Percentiles rank a stretch among this genome's conserved stretches.
Conservation (phyloP, 2,888 invertebrate genomes). For the Cryptus viduatorius region DNA sequence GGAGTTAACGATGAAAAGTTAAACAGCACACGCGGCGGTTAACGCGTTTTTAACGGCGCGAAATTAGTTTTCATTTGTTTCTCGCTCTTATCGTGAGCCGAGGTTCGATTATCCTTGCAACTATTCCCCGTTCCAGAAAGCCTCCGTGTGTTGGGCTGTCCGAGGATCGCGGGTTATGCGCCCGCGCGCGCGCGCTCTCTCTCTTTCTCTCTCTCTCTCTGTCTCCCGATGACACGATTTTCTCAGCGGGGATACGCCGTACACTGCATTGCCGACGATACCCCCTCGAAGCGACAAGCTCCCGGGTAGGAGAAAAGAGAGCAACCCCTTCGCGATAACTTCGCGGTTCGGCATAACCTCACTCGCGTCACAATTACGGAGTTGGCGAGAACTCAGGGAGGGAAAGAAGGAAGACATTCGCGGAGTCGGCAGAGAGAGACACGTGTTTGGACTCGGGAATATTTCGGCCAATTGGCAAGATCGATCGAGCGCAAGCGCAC, state of each 20-base stretch:
- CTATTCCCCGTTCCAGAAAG: conserved; percentile 56
- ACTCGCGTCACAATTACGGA: not conserved
- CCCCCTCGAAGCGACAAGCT: conserved; percentile 13
- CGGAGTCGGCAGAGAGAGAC: conserved; percentile 17
- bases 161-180: conserved; percentile 34
- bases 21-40: too few species aligned
- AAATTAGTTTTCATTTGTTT: too few species aligned
- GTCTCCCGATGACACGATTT: conserved; percentile 62
- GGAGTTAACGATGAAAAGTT: too few species aligned
- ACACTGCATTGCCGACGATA: conserved; percentile 72
- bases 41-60: too few species aligned
- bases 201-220: conserved; percentile 28
- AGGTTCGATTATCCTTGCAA: conserved; percentile 16
- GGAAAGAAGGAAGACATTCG: not conserved
- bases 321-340: conserved; percentile 24
- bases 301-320: not conserved
- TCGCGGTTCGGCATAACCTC: conserved; percentile 17
- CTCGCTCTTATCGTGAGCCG: too few species aligned
- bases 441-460: conserved; percentile 55
- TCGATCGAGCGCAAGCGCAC: conserved; percentile 50
- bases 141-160: conserved; percentile 50
- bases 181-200: conserved; percentile 33
- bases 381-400: not conserved
- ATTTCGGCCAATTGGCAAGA: conserved; percentile 17
- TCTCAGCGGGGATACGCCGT: conserved; percentile 55